Base-by-base conservation (phyloP, 1,140 invertebrate genomes). In the Drosophila micromelanica region DNA sequence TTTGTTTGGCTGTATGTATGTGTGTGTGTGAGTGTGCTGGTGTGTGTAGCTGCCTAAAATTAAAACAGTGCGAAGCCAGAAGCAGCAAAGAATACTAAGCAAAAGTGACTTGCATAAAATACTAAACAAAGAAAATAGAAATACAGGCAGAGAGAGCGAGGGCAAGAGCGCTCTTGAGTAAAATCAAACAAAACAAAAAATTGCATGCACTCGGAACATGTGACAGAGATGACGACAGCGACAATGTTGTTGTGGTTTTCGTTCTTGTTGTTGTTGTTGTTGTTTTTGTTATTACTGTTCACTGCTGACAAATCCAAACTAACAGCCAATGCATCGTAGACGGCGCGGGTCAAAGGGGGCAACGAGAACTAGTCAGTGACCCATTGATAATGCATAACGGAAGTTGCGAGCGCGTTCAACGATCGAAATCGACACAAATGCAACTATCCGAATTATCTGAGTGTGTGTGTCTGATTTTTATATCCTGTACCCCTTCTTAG, bases 381-480 rank as follows among this genome's bases (percentile, higher is more conserved):
- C 81, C 62, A 85, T 76, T 81, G 79, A 81, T 84, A 84, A 84
- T 79, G 77, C 81, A 69, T 40, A 85, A 59, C 81, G 81, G 81
- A 85, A 85, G 81, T 74, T 49, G 43, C 40, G 40, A 55, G 27
- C 32, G n/a, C 32, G 45, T 38, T 68, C 27, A 23, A 55, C 23
- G 56, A 17, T 61, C 46, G 15, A 52, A 56, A 38, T 35, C 37
- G 12, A 55, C 52, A 40, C 52, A 55, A 59, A 59, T 37, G 40
- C 38, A 32, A 56, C 46, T 82, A 69, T 73, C 23, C 51, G 61
- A 23, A 49, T 62, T 40, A 51, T n/a, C 38, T 35, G 8, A 6
- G 49, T 35, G 13, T 11, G 9, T 32, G 23, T 32, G 48, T n/a
- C n/a, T 13, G 30, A 30, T 12, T 9, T 12, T 38, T 40, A 2